Conservation (phyloP, 2,888 invertebrate species). For the Hecatera dysodea region DNA sequence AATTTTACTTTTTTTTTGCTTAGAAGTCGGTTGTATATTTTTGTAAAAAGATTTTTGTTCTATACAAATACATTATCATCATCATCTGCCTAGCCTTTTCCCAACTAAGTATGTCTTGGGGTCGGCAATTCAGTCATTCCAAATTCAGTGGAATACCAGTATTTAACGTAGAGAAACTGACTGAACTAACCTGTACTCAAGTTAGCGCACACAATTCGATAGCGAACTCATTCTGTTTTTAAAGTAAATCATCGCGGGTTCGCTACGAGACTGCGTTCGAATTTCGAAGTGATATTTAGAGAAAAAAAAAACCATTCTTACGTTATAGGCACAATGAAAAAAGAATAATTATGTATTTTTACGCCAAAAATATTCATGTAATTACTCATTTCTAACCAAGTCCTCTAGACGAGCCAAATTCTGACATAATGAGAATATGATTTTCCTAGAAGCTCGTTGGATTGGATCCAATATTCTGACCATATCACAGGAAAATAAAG, state of each 20-base stretch:
- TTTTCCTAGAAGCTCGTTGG: slow-evolving; percentile 50
- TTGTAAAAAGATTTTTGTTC: no score
- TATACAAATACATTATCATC: no score
- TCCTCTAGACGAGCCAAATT: slow-evolving; percentile 42
- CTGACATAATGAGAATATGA: slow-evolving; percentile 34
- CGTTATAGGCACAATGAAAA: neutral
- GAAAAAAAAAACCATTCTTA: neutral
- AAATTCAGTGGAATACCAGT: no score
- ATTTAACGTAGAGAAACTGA: no score
- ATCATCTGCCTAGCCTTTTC: neutral
- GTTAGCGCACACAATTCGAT: neutral
- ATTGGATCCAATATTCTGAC: slow-evolving; percentile 33
- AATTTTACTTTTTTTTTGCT: no score
- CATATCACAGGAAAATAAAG: neutral
- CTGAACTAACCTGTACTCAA: neutral
- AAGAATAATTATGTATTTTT: neutral
- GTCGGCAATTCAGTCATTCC: no score
- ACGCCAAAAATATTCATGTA: neutral
- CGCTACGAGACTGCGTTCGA: neutral
- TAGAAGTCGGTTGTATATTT: no score
- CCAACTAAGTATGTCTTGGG: no score
- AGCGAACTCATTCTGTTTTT: slow-evolving; percentile 13
- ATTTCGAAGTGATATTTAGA: neutral
- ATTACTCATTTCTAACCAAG: slow-evolving; percentile 8
- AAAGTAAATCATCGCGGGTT: neutral